phyloP scores from a whole-genome alignment of 2,888 invertebrate genomes.

The Mythimna lalbum region DNA sequence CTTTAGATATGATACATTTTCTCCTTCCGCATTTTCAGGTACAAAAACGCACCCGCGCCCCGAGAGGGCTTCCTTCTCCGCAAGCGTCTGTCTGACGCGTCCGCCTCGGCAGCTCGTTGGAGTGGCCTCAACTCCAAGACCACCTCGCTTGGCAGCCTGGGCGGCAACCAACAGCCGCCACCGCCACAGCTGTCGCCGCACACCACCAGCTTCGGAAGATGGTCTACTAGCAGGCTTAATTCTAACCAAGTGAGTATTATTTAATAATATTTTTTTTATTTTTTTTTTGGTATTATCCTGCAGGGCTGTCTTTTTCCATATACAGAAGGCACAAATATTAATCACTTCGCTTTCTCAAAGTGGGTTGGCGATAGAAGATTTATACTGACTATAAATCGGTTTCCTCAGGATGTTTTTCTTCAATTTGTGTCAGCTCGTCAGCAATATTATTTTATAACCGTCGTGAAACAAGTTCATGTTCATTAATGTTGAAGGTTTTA shows the following conservation, averaged over 20 bases:
- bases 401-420: neutral
- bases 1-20: neutral
- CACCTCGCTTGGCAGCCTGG: constrained; percentile 95
- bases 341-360: neutral
- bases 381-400: neutral
- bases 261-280: no score
- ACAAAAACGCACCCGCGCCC: constrained; percentile 93
- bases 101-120: constrained; percentile 90
- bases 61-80: constrained; percentile 95
- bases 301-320: neutral
- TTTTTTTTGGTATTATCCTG: no score
- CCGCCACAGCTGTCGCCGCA: constrained; percentile 87
- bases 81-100: constrained; percentile 94
- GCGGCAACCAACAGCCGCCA: constrained; percentile 91
- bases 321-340: neutral
- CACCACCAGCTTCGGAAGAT: constrained; percentile 91
- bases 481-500: neutral
- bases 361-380: neutral
- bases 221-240: constrained; percentile 94
- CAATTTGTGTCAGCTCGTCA: neutral
- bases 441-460: neutral
- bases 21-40: constrained; percentile 75
- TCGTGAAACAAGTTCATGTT: neutral
- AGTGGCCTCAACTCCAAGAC: constrained; percentile 95
- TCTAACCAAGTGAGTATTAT: constrained; percentile 90